phyloP scores from a whole-genome alignment of 2,797 vertebrate species.

The Miichthys miiuy region DNA sequence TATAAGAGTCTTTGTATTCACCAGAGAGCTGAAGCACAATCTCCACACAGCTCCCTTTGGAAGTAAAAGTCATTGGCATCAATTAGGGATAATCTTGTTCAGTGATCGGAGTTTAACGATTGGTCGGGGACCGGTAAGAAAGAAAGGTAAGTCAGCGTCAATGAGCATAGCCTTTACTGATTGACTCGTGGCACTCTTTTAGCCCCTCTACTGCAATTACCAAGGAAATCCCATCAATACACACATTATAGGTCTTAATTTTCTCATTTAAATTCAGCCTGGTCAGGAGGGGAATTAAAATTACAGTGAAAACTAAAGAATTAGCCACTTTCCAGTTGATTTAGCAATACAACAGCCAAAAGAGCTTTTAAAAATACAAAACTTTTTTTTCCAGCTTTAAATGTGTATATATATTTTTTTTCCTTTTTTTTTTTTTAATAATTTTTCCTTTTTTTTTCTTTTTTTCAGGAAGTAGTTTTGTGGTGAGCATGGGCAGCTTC shows the following conservation, averaged over 20 bases:
- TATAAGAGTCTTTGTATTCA: slow-evolving; percentile 47
- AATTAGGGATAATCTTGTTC: slow-evolving; percentile 83
- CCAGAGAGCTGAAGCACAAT: slow-evolving; percentile 52
- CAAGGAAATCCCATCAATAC: slow-evolving; percentile 74
- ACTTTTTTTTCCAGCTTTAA: too few relatives aligned
- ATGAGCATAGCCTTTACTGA: slow-evolving; percentile 71
- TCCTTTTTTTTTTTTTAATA: background rate
- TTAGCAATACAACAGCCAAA: slow-evolving; percentile 32
- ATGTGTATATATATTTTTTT: background rate
- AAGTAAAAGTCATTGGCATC: slow-evolving; percentile 80
- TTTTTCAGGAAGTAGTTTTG: slow-evolving; percentile 95
- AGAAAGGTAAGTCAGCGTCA: slow-evolving; percentile 72
- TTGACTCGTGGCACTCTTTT: slow-evolving; percentile 75
- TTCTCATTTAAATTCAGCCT: slow-evolving; percentile 76
- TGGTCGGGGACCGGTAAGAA: slow-evolving; percentile 75
- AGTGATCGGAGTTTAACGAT: slow-evolving; percentile 81
- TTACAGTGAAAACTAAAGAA: slow-evolving; percentile 68
- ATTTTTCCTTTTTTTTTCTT: background rate
- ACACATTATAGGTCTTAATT: slow-evolving; percentile 77
- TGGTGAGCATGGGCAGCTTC: slow-evolving; percentile 96
- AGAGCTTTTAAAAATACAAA: slow-evolving; percentile 24
- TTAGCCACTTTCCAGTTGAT: slow-evolving; percentile 58
- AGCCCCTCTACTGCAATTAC: slow-evolving; percentile 76
- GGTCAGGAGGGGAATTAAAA: slow-evolving; percentile 64
- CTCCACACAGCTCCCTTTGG: slow-evolving; percentile 62